A percentile compares a stretch with the other conserved stretches of the same genome.
phyloP scores from a whole-genome alignment of 37 sponge, comb jelly and placozoan genomes.

The Bolinopsis microptera region DNA sequence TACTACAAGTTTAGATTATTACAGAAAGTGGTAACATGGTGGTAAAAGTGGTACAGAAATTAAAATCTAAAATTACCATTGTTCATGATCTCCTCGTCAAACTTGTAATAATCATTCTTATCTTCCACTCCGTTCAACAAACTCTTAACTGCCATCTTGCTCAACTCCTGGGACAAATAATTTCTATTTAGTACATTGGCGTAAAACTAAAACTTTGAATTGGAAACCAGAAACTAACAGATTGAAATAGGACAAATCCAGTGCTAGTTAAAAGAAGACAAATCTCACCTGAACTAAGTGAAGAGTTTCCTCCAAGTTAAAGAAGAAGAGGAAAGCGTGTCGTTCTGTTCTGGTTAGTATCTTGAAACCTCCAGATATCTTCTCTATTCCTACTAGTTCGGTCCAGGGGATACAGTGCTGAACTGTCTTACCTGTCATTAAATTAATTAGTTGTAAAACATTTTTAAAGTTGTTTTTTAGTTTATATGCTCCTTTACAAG shows the following conservation, averaged over 20 bases:
- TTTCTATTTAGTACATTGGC: too few relatives aligned
- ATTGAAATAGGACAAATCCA: too few relatives aligned
- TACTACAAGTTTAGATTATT: too few relatives aligned
- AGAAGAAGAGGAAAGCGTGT: conserved; percentile 53
- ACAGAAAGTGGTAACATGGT: too few relatives aligned
- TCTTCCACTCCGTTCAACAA: conserved; percentile 53
- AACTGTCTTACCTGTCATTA: conserved; percentile 25
- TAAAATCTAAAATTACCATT: conserved; percentile 1
- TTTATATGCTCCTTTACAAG: too few relatives aligned
- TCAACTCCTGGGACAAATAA: conserved; percentile 14
- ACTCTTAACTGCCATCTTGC: conserved; percentile 63
- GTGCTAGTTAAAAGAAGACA: too few relatives aligned
- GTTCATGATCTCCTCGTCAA: conserved; percentile 26
- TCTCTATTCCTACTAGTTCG: conserved; percentile 47
- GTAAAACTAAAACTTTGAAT: too few relatives aligned
- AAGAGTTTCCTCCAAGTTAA: conserved; percentile 44
- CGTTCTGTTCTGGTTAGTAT: conserved; percentile 25
- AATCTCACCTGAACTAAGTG: conserved; percentile 48
- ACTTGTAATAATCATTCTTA: conserved; percentile 62
- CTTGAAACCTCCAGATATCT: conserved; percentile 49
- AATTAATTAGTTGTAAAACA: too few relatives aligned
- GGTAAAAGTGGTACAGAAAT: too few relatives aligned
- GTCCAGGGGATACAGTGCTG: conserved; percentile 57
- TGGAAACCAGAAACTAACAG: too few relatives aligned
- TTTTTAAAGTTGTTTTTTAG: too few relatives aligned